Conservation (phyloP, 2,113 vertebrate species). For the Cyrtonyx montezumae region DNA sequence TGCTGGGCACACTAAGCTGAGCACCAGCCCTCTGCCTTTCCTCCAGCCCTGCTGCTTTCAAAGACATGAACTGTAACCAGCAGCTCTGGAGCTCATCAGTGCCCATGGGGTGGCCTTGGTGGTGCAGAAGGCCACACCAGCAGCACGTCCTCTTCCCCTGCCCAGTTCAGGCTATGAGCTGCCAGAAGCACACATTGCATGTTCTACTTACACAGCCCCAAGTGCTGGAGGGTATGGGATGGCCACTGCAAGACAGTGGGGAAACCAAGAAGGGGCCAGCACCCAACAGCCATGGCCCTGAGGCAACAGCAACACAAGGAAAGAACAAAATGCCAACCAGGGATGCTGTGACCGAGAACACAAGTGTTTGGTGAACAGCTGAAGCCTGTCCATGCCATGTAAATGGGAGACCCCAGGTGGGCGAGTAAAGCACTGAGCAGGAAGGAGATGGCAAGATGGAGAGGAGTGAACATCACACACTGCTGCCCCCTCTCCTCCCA, state of each 20-base stretch:
- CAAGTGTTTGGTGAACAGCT: not conserved
- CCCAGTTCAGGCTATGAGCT: not conserved
- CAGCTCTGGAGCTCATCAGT: not conserved
- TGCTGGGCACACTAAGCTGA: not conserved
- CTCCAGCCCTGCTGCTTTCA: not conserved
- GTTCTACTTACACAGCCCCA: accelerated
- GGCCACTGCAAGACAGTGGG: not conserved
- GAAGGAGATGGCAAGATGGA: not conserved
- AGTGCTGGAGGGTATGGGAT: not conserved
- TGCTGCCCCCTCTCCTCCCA: not conserved
- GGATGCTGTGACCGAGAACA: not conserved
- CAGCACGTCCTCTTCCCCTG: not conserved
- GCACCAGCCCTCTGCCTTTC: not conserved
- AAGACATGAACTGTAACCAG: not conserved
- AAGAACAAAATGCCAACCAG: not conserved
- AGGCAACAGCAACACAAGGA: not conserved
- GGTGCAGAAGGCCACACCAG: not conserved
- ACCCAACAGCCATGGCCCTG: not conserved
- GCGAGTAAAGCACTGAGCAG: not conserved
- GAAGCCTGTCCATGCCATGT: not conserved
- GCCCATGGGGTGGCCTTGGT: not conserved
- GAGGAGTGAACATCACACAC: not conserved
- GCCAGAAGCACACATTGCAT: not conserved
- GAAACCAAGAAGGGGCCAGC: accelerated
- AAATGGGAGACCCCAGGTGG: not conserved